Conservation (phyloP, 2,888 invertebrate species). For the Drosophila anceps region DNA sequence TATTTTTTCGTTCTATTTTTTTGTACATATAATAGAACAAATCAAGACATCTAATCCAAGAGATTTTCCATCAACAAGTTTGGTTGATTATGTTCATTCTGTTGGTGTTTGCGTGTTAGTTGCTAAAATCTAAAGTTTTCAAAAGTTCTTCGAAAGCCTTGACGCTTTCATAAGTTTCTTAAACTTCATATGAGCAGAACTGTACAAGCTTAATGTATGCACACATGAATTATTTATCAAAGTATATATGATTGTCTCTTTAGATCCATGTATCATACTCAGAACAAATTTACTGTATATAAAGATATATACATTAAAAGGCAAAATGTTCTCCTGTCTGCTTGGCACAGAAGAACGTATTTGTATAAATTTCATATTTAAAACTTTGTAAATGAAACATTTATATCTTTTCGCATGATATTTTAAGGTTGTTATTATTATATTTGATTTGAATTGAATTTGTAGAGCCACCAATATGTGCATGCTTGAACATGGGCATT, state of each 20-base stretch:
- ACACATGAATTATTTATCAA: not conserved
- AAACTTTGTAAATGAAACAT: not conserved
- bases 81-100: slow-evolving; percentile 8
- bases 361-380: not conserved
- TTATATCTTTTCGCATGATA: too few species aligned
- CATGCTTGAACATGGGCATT: too few species aligned
- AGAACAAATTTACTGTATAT: not conserved
- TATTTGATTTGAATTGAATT: too few species aligned
- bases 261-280: not conserved
- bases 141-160: not conserved
- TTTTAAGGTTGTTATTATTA: too few species aligned
- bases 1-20: not conserved
- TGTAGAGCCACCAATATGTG: too few species aligned
- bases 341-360: not conserved
- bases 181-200: not conserved
- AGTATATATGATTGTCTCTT: too few species aligned
- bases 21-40: not conserved
- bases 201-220: not conserved
- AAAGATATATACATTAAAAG: too few species aligned
- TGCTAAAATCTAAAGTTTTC: slow-evolving; percentile 8
- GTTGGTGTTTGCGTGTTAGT: slow-evolving; percentile 3
- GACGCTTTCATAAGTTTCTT: slow-evolving; percentile 9
- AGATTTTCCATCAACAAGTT: slow-evolving; percentile 7
- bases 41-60: slow-evolving; percentile 3
- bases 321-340: too few species aligned